phyloP scores from a whole-genome alignment of 2,888 invertebrate genomes.

The Lagria hirta region DNA sequence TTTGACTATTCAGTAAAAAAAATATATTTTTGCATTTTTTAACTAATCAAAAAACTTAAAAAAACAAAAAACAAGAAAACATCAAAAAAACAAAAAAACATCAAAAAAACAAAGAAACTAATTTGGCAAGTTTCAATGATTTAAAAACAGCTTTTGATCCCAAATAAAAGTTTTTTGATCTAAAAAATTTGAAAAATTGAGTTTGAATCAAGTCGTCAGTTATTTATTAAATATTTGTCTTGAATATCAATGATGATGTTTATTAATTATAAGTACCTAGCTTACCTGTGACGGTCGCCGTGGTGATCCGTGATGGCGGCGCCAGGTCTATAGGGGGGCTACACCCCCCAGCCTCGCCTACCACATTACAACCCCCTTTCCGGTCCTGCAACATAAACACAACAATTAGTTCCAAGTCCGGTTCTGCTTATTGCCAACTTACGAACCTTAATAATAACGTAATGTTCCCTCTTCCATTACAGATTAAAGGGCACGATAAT shows the following conservation, averaged over 20 bases:
- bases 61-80: too few species aligned
- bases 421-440: conserved; percentile 1
- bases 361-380: conserved; percentile 44
- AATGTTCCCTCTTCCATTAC: conserved; percentile 12
- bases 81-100: too few species aligned
- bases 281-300: conserved; percentile 55
- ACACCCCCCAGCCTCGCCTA: conserved; percentile 54
- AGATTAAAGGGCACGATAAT: conserved; percentile 8
- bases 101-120: too few species aligned
- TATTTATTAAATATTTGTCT: conserved; percentile 14
- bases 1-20: too few species aligned
- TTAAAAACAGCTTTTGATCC: too few species aligned
- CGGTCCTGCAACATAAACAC: conserved; percentile 31
- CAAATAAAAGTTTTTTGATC: too few species aligned
- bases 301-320: conserved; percentile 56
- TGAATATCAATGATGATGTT: conserved; percentile 19
- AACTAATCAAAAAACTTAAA: too few species aligned
- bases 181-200: too few species aligned
- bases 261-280: conserved; percentile 23
- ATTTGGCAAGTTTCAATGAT: too few species aligned
- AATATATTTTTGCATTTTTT: too few species aligned
- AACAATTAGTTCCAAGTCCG: conserved; percentile 7
- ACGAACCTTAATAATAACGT: conserved; percentile 13
- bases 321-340: conserved; percentile 55
- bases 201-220: too few species aligned